Percentiles rank a stretch among this genome's conserved stretches.
Evolutionary conservation across 2,888 invertebrate genomes (phyloP).

Genomic region (Leptinotarsa juncta): DNA sequence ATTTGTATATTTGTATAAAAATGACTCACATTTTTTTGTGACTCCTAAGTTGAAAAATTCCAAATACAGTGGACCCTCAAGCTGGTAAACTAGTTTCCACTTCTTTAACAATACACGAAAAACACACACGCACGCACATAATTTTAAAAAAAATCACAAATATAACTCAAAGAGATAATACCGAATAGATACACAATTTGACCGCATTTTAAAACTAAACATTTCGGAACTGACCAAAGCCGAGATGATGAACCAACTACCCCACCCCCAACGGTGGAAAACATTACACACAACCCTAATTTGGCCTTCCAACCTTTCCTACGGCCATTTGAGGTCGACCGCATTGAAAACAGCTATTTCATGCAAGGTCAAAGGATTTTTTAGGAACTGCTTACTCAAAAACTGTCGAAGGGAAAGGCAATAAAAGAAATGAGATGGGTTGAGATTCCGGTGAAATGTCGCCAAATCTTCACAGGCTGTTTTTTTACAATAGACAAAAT

Average conservation of each 20-base stretch:
- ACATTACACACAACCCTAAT: conserved; percentile 62
- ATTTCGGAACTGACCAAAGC: conserved; percentile 37
- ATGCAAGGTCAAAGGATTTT: conserved; percentile 54
- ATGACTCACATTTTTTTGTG: too few relatives aligned
- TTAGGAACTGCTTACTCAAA: conserved; percentile 47
- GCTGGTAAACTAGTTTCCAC: too few relatives aligned
- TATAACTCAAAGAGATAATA: background rate
- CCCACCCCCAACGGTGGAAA: conserved; percentile 40
- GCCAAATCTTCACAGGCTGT: conserved; percentile 46
- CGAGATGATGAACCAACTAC: conserved; percentile 32
- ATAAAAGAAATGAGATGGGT: conserved; percentile 52
- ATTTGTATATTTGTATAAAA: too few relatives aligned
- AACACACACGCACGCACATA: background rate
- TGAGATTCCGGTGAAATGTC: conserved; percentile 46
- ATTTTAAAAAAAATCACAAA: background rate
- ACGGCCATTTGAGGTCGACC: conserved; percentile 49
- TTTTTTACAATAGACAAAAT: conserved; percentile 42
- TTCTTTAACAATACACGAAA: too few relatives aligned
- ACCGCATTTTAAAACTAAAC: conserved; percentile 21
- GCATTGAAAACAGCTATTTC: conserved; percentile 50
- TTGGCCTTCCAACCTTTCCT: conserved; percentile 53
- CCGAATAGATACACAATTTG: conserved; percentile 16
- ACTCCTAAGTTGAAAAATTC: too few relatives aligned
- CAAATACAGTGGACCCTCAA: too few relatives aligned
- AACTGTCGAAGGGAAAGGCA: conserved; percentile 48